Conservation (phyloP, 2,888 invertebrate genomes). For the Caenorhabditis doughertyi region DNA sequence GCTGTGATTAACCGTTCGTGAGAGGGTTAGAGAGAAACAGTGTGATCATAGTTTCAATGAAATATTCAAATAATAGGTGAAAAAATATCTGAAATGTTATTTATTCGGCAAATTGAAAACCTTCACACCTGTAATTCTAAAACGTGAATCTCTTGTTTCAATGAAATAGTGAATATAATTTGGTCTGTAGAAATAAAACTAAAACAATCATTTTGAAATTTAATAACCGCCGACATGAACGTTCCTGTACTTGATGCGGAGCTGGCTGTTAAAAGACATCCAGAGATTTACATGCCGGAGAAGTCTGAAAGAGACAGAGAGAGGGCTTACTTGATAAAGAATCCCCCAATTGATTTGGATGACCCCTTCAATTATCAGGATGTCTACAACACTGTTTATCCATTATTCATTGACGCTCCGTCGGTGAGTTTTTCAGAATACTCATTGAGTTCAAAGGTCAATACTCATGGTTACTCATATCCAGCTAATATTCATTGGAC, state of each 20-base stretch:
- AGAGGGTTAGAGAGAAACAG: too few species aligned
- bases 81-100: too few species aligned
- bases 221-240: background rate
- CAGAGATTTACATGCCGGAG: background rate
- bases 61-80: too few species aligned
- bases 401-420: slow-evolving; percentile 5
- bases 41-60: too few species aligned
- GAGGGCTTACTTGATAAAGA: background rate
- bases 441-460: too few species aligned
- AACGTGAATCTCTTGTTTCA: too few species aligned
- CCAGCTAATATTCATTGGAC: slow-evolving; percentile 27
- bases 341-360: background rate
- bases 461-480: background rate
- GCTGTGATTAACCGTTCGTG: too few species aligned
- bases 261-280: background rate
- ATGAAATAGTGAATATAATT: too few species aligned
- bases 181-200: too few species aligned
- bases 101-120: too few species aligned
- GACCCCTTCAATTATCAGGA: slow-evolving; percentile 19
- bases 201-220: background rate
- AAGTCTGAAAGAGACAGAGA: background rate
- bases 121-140: too few species aligned
- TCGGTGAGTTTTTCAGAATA: background rate
- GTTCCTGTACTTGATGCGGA: background rate
- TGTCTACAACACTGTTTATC: background rate